Conservation (phyloP, 2,113 vertebrate genomes). For the Oreotrochilus melanogaster region DNA sequence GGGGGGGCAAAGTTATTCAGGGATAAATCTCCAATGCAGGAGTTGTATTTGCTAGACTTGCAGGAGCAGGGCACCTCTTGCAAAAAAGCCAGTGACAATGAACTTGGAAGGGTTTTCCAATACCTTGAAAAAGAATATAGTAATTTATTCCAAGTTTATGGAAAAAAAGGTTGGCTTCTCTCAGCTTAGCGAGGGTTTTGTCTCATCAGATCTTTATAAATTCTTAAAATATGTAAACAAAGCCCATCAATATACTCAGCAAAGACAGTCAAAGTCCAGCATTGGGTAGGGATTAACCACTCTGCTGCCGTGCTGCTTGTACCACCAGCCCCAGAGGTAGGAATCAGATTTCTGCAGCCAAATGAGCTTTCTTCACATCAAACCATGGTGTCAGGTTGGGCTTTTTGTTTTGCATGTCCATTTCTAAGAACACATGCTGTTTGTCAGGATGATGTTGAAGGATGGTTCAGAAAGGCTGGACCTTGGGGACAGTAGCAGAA, state of each 20-base stretch:
- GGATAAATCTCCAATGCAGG: neutral
- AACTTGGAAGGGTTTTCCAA: neutral
- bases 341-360: neutral
- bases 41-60: neutral
- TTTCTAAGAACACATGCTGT: neutral
- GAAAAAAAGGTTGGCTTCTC: slow-evolving; percentile 8
- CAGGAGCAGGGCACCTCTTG: neutral
- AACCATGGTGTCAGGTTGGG: neutral
- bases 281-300: neutral
- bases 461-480: neutral
- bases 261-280: neutral
- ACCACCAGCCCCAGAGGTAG: neutral
- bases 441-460: neutral
- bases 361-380: neutral
- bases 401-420: neutral
- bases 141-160: neutral
- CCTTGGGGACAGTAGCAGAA: neutral
- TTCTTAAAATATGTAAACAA: neutral
- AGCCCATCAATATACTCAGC: neutral
- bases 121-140: neutral
- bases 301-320: neutral
- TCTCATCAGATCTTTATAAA: slow-evolving; percentile 30
- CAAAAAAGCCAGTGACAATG: neutral
- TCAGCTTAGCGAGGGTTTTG: neutral
- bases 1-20: neutral